Evolutionary conservation across 2,113 vertebrate species (phyloP).

Genomic region (Strix uralensis): DNA sequence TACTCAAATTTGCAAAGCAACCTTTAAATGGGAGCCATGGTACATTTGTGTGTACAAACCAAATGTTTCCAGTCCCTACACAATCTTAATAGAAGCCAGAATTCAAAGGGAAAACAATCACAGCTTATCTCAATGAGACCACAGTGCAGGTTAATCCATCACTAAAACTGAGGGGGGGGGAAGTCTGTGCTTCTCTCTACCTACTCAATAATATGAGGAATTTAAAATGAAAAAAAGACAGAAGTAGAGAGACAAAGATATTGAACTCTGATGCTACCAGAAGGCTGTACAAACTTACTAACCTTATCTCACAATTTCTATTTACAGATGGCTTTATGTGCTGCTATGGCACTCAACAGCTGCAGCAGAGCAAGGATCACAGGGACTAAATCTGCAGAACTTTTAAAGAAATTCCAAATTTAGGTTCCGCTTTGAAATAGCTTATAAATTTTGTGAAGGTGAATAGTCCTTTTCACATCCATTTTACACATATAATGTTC

Average conservation of each 20-base stretch:
- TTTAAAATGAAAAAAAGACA: neutral
- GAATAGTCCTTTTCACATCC: neutral
- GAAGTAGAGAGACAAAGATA: neutral
- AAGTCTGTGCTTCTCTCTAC: neutral
- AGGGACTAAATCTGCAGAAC: neutral
- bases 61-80: neutral
- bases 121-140: neutral
- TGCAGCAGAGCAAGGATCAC: neutral
- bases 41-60: neutral
- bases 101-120: neutral
- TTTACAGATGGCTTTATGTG: neutral
- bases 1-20: neutral
- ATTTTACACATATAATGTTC: neutral
- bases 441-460: neutral
- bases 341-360: neutral
- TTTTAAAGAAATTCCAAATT: neutral
- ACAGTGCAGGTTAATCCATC: neutral
- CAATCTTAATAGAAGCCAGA: neutral
- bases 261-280: neutral
- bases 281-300: neutral
- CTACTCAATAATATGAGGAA: neutral
- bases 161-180: neutral
- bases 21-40: neutral
- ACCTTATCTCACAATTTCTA: neutral
- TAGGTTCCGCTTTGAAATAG: neutral